Evolutionary conservation across 2,797 vertebrate genomes (phyloP), one percentile per base, ranked within the genome.

Genomic region (Anniella stebbinsi): DNA sequence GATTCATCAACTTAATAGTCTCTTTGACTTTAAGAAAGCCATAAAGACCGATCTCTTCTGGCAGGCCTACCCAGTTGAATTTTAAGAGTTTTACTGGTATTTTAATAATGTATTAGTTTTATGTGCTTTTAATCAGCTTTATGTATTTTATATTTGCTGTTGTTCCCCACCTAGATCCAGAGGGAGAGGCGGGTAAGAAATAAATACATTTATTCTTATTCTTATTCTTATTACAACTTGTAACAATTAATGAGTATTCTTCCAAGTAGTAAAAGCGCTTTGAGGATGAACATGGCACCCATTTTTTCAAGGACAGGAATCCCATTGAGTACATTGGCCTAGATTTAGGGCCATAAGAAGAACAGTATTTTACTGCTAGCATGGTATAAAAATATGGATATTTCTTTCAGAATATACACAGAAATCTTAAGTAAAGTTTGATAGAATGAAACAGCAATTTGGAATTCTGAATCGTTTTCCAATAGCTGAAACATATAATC

Each of bases 381-480:
- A 92, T 30, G 48, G 18, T 80, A 72, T 21, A 92, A 80, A 94
- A 92, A 5, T 67, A 80, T 54, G 91, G 88, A 90, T 93, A 89
- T 92, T 95, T 94, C 11, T 91, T 88, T 92, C 60, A 66, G 89
- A 91, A 83, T 92, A 93, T 2, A 33, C 63, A 87, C 51, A 89
- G 70, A 92, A 69, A 89, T 28, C 84, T 94, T 92, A 93, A 93
- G 94, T 93, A 92, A 95, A 94, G 90, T 84, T 57, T 93, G 84
- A 94, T 54, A 45, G 66, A 92, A 93, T 67, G 84, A 96, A 94
- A 88, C 57, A 93, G 33, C 1, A 30, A 93, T 94, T 89, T 94
- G 93, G 75, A 94, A 90, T 90, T 92, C 90, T 87, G 91, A 93
- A 93, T 94, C 95, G 90, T 95, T 96, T 96, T 93, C 93, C 94